Base-by-base conservation (phyloP, 2,113 vertebrate genomes). In the Scalopus aquaticus region DNA sequence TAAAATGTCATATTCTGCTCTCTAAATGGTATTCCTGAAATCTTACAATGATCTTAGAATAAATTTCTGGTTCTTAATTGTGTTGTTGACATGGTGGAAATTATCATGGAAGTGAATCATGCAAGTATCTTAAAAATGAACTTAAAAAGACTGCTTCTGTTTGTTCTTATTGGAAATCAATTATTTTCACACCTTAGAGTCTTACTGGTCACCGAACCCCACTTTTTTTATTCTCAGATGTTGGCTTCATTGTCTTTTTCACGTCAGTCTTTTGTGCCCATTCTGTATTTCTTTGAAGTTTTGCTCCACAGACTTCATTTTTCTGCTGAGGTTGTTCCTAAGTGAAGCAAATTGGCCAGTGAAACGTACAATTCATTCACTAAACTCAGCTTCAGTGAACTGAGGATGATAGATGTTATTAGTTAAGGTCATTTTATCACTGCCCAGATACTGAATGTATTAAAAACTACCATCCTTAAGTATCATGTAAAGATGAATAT, bases 311-410 rank as follows among this genome's bases (percentile, higher is more conserved):
- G 11, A 15, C 19, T 95, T 94, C 86, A 78, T 79, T 20, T 69
- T 69, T 49, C 62, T 60, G 60, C 26, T 10, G n/a, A 79, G 17
- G 35, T 32, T 90, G 30, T 17, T 79, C 28, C 58, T 70, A 91
- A 81, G 54, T 91, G 56, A 93, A 95, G 51, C 30, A 93, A 93
- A 93, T 91, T 85, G 69, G 74, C 73, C 70, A 74, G 74, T 65
- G 58, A 93, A 82, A 90, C 8, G 54, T 69, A 72, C 17, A 94
- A 39, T 30, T 82, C 30, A 32, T 93, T 95, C n/a, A 80, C 73
- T 72, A 73, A 94, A 56, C 35, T 20, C 80, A 22, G 22, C 37
- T 94, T 65, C 60, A 80, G 39, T 90, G 69, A 91, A 24, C 81
- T 83, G 76, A 72, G 9, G 11, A 90, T 93, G 73, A 93, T 86